These are phyloP conservation scores for Myopa testacea DNA, from an alignment of 2,888 invertebrate species.

Conservation along the genomic window DNA sequence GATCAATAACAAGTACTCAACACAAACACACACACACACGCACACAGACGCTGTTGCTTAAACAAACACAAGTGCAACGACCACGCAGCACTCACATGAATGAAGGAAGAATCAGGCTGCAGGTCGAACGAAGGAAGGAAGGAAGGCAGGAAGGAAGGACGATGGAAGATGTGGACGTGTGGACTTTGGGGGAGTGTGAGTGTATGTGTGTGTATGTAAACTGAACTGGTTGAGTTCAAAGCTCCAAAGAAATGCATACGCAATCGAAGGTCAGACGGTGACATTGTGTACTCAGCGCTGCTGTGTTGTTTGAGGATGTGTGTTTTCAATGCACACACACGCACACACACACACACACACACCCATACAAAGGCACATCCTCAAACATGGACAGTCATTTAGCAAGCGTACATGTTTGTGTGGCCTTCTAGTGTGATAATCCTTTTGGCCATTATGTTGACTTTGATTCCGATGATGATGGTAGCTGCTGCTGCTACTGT, in stretches of 20 bases:
- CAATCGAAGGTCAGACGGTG: slow-evolving; percentile 38
- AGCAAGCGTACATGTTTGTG: slow-evolving; percentile 19
- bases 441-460: slow-evolving; percentile 37
- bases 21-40: slow-evolving; percentile 13
- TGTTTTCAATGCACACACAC: neutral
- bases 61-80: slow-evolving; percentile 20
- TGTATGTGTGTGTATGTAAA: slow-evolving; percentile 26
- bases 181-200: slow-evolving; percentile 2
- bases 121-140: neutral
- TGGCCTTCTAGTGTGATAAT: slow-evolving; percentile 33
- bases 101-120: neutral
- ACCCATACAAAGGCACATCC: too few relatives aligned
- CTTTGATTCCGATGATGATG: slow-evolving; percentile 25
- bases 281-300: neutral
- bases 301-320: slow-evolving; percentile 3
- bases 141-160: neutral
- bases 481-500: slow-evolving; percentile 1
- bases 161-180: neutral
- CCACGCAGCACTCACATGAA: slow-evolving; percentile 5
- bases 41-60: slow-evolving; percentile 11
- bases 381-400: neutral
- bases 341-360: too few relatives aligned
- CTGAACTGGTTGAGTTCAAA: neutral
- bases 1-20: slow-evolving; percentile 36
- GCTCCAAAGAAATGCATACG: slow-evolving; percentile 7